These are phyloP conservation scores for Cynopterus brachyotis DNA, from an alignment of 2,113 vertebrate species.

Conservation along the genomic window DNA sequence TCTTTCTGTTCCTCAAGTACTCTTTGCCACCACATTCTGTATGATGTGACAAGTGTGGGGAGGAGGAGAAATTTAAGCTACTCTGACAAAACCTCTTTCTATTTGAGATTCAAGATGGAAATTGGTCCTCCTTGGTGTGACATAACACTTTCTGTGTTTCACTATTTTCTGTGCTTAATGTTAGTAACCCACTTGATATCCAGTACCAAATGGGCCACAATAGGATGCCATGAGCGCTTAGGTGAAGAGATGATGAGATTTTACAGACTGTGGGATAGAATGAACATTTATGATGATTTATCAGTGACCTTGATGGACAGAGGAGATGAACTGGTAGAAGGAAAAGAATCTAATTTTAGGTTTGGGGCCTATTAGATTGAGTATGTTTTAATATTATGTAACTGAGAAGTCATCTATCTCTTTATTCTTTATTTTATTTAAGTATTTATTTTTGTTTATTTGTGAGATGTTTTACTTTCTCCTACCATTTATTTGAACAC, in stretches of 20 bases:
- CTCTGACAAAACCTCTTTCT: neutral
- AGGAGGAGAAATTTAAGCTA: neutral
- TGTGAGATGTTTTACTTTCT: neutral
- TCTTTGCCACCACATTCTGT: neutral
- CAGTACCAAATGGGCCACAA: neutral
- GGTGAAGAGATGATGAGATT: neutral
- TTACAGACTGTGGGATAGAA: neutral
- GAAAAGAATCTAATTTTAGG: neutral
- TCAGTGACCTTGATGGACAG: neutral
- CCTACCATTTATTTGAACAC: neutral
- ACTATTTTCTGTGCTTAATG: neutral
- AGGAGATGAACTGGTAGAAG: neutral
- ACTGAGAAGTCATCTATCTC: neutral
- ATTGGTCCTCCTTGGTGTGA: neutral
- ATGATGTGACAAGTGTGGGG: neutral
- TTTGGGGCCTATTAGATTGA: neutral
- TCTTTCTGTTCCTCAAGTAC: neutral
- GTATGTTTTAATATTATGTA: neutral
- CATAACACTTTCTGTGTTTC: neutral
- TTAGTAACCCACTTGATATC: neutral
- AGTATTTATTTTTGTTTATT: neutral
- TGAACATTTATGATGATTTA: neutral
- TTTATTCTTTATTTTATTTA: neutral
- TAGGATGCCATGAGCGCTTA: neutral
- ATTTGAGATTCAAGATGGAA: neutral